These are phyloP conservation scores for Flexamia atlantica DNA, from an alignment of 2,888 invertebrate genomes.

Conservation along the genomic window DNA sequence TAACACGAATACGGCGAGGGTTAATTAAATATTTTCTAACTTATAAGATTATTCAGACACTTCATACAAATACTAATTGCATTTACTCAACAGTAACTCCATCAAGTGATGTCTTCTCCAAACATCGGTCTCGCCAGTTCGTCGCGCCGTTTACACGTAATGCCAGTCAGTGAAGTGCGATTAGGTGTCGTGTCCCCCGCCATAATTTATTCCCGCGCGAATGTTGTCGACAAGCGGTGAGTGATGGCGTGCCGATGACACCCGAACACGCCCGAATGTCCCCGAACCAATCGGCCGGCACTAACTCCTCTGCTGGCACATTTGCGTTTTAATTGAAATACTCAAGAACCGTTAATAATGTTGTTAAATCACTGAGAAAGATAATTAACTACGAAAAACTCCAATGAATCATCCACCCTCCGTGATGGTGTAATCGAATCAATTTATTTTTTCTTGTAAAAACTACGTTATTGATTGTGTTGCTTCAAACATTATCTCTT, in stretches of 20 bases:
- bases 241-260: constrained; percentile 55
- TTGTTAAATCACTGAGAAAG: constrained; percentile 60
- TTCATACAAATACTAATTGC: too few relatives aligned
- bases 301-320: constrained; percentile 41
- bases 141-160: neutral
- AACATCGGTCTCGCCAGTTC: too few relatives aligned
- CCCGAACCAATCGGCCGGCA: constrained; percentile 55
- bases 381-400: constrained; percentile 50
- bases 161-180: constrained; percentile 23
- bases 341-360: constrained; percentile 56
- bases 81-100: too few relatives aligned
- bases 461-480: too few relatives aligned
- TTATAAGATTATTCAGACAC: too few relatives aligned
- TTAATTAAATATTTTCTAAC: too few relatives aligned
- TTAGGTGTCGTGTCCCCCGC: constrained; percentile 42
- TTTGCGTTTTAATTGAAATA: constrained; percentile 60
- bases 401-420: constrained; percentile 43
- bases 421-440: constrained; percentile 14
- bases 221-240: constrained; percentile 52
- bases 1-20: too few relatives aligned
- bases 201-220: constrained; percentile 40
- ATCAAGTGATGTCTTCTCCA: too few relatives aligned
- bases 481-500: too few relatives aligned
- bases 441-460: neutral
- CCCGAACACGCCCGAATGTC: constrained; percentile 43